Evolutionary conservation across 2,113 vertebrate species (phyloP), one percentile per base, ranked within the genome.

Genomic region (Morone saxatilis): DNA sequence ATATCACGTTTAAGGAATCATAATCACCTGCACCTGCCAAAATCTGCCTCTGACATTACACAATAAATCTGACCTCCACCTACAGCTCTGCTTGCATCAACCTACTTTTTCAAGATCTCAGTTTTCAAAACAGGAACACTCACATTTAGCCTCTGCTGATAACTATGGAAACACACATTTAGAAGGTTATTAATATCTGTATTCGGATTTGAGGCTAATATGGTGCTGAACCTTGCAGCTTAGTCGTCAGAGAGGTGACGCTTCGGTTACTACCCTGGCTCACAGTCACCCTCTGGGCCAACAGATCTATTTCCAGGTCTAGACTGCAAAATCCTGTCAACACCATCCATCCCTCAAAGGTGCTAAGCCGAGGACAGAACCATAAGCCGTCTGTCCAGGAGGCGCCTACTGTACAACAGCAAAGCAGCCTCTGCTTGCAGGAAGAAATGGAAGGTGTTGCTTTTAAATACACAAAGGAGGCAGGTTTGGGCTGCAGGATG

Each of bases 241-340:
- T 83, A 75, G 51, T 36, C 6, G 16, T 65, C 68, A 40, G 51
- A 86, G 45, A 71, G 38, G 54, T 56, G 56, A 59, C 0, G 16
- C 48, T 63, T 41, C 66, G 79, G 71, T 79, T 80, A 22, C 25
- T 60, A n/a, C 60, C 84, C 48, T 82, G 79, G 47, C 68, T 72
- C 36, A 36, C 62, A 69, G 68, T 84, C 20, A 60, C 47, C 68
- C 69, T 67, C 79, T 76, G 71, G 66, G 67, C 45, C 71, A 61
- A 31, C 31, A 80, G 61, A 84, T 90, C 89, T 91, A 90, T 89
- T 92, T 93, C 70, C 78, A 86, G 84, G 72, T 86, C 75, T 54
- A 79, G 62, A 86, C 31, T 4, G 54, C 65, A 83, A 87, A 82
- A 87, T 81, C 82, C 84, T 87, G 83, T 80, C 85, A 81, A 73